Conservation (phyloP, 2,797 vertebrate genomes). For the Artibeus lituratus region DNA sequence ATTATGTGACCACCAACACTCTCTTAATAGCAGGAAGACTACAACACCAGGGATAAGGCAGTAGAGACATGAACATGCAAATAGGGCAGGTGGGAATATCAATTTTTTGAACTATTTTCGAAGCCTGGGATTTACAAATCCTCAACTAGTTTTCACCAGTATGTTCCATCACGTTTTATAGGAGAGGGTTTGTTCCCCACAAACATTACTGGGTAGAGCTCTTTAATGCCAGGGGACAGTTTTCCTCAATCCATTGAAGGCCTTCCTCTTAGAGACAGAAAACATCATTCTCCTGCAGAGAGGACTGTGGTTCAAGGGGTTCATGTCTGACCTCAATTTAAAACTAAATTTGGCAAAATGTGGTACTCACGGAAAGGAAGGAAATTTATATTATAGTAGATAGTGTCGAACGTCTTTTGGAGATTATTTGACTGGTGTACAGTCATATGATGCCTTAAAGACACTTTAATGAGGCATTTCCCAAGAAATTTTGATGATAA, state of each 20-base stretch:
- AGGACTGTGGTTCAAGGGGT: constrained; percentile 20
- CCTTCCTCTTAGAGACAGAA: constrained; percentile 52
- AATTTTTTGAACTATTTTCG: background rate
- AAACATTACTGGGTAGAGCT: background rate
- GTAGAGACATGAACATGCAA: background rate
- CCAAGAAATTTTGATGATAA: constrained; percentile 81
- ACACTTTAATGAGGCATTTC: constrained; percentile 78
- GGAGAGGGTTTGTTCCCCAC: background rate
- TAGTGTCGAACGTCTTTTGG: constrained; percentile 47
- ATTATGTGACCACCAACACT: background rate
- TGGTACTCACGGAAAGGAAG: constrained; percentile 50
- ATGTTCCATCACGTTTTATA: background rate
- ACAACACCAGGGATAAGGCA: background rate
- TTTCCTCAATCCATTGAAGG: background rate
- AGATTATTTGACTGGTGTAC: constrained; percentile 58
- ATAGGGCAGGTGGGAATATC: background rate
- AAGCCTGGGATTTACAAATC: background rate
- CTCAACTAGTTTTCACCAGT: background rate
- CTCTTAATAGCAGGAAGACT: background rate
- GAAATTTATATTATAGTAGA: constrained; percentile 2
- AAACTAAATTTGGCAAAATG: constrained; percentile 56
- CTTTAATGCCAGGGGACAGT: background rate
- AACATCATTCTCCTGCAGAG: constrained; percentile 17
- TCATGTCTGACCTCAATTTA: constrained; percentile 31
- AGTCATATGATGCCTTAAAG: constrained; percentile 76